Conservation (phyloP, 2,888 invertebrate species). For the Zhuqinia jingwanae region DNA sequence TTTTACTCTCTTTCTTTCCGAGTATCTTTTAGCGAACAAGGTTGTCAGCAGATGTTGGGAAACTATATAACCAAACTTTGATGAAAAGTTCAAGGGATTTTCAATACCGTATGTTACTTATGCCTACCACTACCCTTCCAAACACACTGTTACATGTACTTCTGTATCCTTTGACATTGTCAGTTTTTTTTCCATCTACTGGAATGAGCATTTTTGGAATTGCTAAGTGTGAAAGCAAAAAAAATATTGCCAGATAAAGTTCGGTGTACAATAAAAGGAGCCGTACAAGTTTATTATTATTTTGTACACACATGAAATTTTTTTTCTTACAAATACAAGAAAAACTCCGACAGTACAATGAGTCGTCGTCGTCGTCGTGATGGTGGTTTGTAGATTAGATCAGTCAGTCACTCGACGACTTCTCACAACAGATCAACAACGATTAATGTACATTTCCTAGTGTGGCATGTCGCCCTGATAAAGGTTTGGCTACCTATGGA, state of each 20-base stretch:
- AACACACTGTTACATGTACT: not conserved
- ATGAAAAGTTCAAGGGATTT: not conserved
- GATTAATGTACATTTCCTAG: conserved; percentile 45
- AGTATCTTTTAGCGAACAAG: not conserved
- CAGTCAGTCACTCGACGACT: conserved; percentile 50
- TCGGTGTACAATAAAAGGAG: no score
- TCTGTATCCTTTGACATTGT: no score
- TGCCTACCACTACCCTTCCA: not conserved
- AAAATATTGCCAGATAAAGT: no score
- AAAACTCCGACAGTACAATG: no score
- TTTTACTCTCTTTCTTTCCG: not conserved
- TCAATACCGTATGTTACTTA: not conserved
- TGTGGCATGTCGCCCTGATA: conserved; percentile 44
- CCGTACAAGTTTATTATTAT: no score
- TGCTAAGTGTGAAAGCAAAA: no score
- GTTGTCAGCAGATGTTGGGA: not conserved
- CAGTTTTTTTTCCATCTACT: no score
- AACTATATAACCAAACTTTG: not conserved
- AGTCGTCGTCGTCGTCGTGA: not conserved
- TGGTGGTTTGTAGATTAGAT: conserved; percentile 45
- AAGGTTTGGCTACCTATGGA: conserved; percentile 26
- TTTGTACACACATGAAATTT: not conserved
- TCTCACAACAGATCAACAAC: conserved; percentile 36
- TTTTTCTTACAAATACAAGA: no score
- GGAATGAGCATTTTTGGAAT: no score